phyloP scores from a whole-genome alignment of 2,888 invertebrate genomes.

The Agrotis exclamationis region DNA sequence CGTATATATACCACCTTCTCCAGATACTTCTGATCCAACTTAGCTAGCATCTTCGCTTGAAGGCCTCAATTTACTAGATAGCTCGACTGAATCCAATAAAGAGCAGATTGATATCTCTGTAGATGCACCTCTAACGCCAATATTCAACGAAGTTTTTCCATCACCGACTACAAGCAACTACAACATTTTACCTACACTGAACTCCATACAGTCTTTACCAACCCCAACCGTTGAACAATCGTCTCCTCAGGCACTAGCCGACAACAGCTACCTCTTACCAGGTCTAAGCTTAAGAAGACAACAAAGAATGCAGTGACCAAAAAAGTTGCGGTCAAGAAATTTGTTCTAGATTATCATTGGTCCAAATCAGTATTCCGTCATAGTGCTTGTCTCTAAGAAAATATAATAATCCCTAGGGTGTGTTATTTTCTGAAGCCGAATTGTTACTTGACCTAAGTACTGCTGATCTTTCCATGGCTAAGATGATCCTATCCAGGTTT shows the following conservation, averaged over 20 bases:
- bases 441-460: too few relatives aligned
- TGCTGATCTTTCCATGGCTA: too few relatives aligned
- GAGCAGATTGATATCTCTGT: neutral
- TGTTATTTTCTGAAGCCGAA: too few relatives aligned
- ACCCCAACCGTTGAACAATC: neutral
- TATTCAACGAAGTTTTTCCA: neutral
- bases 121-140: neutral
- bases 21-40: neutral
- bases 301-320: neutral
- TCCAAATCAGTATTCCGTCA: too few relatives aligned
- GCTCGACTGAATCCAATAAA: neutral
- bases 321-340: neutral
- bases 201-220: neutral
- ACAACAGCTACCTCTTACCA: neutral
- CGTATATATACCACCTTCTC: conserved; percentile 11
- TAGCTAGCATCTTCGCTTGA: conserved; percentile 1
- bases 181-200: neutral
- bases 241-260: neutral
- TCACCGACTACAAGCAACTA: neutral
- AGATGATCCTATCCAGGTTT: too few relatives aligned
- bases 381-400: too few relatives aligned
- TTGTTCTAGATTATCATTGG: too few relatives aligned
- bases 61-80: conserved; percentile 1
- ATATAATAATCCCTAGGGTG: too few relatives aligned
- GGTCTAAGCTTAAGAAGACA: neutral